Conservation (phyloP, 2,797 vertebrate species). For the Phalanger gymnotis region DNA sequence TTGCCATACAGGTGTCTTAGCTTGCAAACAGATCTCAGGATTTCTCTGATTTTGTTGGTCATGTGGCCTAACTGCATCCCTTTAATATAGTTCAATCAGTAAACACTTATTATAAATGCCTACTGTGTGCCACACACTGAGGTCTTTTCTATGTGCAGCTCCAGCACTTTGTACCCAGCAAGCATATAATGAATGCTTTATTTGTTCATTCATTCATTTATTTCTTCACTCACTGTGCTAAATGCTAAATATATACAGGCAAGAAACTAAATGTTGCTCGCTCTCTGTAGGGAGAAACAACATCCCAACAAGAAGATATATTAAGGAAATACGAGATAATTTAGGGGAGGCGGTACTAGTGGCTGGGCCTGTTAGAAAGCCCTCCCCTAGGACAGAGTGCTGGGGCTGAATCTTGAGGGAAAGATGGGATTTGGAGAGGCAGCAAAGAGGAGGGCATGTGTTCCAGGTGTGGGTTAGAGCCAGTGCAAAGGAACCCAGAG, state of each 20-base stretch:
- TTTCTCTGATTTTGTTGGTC: neutral
- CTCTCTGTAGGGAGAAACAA: neutral
- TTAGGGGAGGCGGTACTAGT: neutral
- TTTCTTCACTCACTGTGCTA: neutral
- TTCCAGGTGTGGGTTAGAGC: neutral
- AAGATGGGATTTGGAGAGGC: neutral
- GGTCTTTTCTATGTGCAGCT: neutral
- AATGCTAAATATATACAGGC: neutral
- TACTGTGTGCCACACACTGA: neutral
- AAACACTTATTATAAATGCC: neutral
- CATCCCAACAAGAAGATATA: neutral
- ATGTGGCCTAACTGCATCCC: neutral
- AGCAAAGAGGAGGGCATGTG: neutral
- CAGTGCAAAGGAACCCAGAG: neutral
- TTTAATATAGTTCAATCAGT: neutral
- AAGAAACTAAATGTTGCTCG: neutral
- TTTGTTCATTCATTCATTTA: neutral
- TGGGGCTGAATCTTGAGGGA: neutral
- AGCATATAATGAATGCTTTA: neutral
- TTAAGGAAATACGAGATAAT: neutral
- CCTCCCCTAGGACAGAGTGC: neutral
- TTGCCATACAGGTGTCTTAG: neutral
- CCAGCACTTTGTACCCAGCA: neutral
- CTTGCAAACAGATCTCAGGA: neutral
- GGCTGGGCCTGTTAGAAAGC: neutral